Evolutionary conservation across 2,113 vertebrate genomes (phyloP).

Genomic region (Neotragus moschatus): DNA sequence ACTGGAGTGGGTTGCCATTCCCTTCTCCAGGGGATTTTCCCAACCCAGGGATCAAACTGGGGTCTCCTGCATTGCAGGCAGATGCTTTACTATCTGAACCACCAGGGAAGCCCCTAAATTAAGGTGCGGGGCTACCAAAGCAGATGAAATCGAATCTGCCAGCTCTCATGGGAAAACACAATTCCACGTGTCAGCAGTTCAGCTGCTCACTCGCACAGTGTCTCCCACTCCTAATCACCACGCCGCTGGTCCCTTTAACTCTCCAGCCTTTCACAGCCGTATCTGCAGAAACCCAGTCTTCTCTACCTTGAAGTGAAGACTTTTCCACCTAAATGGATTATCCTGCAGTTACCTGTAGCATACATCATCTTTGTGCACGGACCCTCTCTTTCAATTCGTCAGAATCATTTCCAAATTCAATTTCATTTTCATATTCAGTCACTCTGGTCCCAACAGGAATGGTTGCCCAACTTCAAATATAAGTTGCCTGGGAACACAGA

Average conservation of each 20-base stretch:
- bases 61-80: background rate
- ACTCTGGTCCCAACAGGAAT: conserved; percentile 8
- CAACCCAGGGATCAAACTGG: background rate
- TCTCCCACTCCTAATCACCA: background rate
- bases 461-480: background rate
- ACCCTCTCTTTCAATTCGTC: background rate
- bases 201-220: background rate
- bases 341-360: background rate
- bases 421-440: background rate
- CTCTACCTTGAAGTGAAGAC: background rate
- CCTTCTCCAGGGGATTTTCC: background rate
- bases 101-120: background rate
- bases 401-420: background rate
- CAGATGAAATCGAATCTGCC: background rate
- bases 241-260: fast-evolving
- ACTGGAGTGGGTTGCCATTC: background rate
- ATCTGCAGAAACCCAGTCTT: background rate
- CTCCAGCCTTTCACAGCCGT: background rate
- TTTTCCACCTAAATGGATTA: background rate
- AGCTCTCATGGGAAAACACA: background rate
- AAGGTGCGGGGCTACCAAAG: background rate
- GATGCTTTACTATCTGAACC: background rate
- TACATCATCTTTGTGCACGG: background rate
- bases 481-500: background rate
- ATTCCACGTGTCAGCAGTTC: background rate